Conservation (phyloP, 2,888 invertebrate species). For the Himalopsyche japonica region DNA sequence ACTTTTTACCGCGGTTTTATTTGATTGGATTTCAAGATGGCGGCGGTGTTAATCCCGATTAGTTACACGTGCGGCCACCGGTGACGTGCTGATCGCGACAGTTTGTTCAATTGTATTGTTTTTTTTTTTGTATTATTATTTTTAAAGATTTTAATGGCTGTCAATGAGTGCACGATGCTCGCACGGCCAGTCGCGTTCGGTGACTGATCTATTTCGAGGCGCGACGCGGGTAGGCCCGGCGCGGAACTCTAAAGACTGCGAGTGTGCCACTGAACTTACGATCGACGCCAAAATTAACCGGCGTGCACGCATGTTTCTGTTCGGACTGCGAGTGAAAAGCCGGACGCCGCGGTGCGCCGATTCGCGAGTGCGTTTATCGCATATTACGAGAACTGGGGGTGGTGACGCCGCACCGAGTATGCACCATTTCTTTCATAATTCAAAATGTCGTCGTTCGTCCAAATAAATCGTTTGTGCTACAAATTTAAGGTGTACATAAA, state of each 20-base stretch:
- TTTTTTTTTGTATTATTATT: neutral
- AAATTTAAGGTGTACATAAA: no score
- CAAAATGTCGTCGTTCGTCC: neutral
- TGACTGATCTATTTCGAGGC: constrained; percentile 2
- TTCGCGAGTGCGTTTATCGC: neutral
- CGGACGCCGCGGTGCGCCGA: neutral
- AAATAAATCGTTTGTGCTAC: no score
- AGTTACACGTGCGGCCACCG: neutral
- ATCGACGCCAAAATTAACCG: constrained; percentile 11
- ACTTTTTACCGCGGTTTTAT: neutral
- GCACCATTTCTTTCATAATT: neutral
- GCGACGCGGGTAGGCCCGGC: neutral
- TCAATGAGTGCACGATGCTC: neutral
- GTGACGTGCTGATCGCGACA: neutral
- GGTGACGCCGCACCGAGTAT: neutral
- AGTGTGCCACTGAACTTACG: constrained; percentile 15
- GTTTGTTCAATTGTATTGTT: neutral
- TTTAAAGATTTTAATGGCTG: neutral
- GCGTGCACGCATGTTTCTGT: neutral
- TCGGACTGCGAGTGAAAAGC: neutral
- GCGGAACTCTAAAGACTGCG: neutral
- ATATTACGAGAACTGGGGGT: neutral
- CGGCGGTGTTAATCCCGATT: neutral
- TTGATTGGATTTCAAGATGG: neutral
- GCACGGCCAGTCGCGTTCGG: neutral